A percentile compares a stretch with the other conserved stretches of the same genome.
Conservation (phyloP, 2,113 vertebrate species). For the Dasyurus viverrinus region DNA sequence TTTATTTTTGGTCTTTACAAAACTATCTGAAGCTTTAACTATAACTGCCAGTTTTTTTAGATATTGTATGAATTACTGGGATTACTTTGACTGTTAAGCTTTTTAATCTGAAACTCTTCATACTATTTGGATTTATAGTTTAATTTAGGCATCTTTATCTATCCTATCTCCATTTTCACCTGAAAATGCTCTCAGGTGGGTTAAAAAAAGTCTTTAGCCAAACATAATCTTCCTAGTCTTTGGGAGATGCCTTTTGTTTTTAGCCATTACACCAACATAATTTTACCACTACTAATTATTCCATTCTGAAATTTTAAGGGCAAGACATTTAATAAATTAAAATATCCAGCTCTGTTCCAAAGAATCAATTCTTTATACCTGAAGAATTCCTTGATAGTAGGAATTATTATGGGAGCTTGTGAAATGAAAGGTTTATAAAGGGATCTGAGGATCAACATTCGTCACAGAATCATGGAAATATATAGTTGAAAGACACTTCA, state of each 20-base stretch:
- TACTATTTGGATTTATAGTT: background rate
- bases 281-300: constrained; percentile 22
- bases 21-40: background rate
- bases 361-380: background rate
- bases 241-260: background rate
- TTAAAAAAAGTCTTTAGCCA: background rate
- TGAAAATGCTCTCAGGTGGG: background rate
- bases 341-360: background rate
- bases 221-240: background rate
- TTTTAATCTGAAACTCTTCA: background rate
- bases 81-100: background rate
- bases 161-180: background rate
- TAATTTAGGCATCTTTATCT: background rate
- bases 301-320: constrained; percentile 26
- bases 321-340: background rate
- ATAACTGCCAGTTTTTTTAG: background rate
- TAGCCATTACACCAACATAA: background rate
- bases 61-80: background rate
- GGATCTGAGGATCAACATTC: background rate
- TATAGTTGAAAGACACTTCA: no score
- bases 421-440: background rate
- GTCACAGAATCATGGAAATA: background rate
- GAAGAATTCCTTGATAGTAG: no score
- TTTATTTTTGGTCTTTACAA: background rate
- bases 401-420: background rate